Conservation (phyloP, 2,797 vertebrate genomes). For the Bradypus variegatus region DNA sequence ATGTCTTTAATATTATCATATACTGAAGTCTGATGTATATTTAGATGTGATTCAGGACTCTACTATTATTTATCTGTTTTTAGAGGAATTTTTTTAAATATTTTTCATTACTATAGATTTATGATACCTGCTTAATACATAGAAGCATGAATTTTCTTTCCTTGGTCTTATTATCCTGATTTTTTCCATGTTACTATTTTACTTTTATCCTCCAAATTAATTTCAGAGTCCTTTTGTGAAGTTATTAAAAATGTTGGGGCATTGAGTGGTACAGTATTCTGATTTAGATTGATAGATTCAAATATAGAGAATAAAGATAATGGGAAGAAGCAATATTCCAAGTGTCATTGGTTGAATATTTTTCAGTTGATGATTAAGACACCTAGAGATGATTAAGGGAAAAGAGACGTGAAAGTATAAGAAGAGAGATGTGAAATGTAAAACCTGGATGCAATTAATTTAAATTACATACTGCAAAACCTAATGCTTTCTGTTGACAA, state of each 20-base stretch:
- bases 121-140: not conserved
- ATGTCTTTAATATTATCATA: not conserved
- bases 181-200: too few species aligned
- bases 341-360: not conserved
- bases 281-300: not conserved
- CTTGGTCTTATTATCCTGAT: not conserved
- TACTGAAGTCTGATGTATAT: not conserved
- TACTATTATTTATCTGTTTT: not conserved
- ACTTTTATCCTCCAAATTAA: too few species aligned
- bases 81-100: not conserved
- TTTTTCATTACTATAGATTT: slow-evolving; percentile 22
- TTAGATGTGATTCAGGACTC: not conserved
- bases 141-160: not conserved
- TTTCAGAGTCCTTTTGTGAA: not conserved
- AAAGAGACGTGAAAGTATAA: not conserved
- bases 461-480: not conserved
- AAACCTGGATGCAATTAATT: not conserved
- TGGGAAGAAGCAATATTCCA: not conserved
- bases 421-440: not conserved
- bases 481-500: not conserved
- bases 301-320: not conserved
- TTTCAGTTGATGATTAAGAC: not conserved
- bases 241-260: not conserved
- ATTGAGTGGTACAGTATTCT: not conserved
- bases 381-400: too few species aligned